Evolutionary conservation across 2,888 invertebrate genomes (phyloP).

Genomic region (Andrena bucephala): DNA sequence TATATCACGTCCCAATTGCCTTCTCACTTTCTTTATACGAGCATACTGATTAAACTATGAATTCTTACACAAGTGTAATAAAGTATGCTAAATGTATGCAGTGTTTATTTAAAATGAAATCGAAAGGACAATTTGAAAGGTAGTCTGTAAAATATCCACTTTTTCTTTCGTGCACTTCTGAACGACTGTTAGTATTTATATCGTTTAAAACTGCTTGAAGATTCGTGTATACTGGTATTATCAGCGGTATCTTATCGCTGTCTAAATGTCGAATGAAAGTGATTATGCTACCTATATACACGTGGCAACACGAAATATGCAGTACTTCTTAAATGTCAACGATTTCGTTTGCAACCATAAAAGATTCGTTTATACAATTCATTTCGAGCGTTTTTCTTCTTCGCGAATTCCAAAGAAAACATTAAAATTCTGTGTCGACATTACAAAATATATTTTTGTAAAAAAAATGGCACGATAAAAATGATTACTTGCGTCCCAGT

Average conservation of each 20-base stretch:
- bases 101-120: not conserved
- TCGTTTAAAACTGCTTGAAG: not conserved
- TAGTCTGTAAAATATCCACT: not conserved
- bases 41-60: not conserved
- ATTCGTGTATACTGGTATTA: not conserved
- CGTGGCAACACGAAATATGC: not conserved
- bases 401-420: no score
- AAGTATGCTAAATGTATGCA: not conserved
- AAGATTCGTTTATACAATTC: no score
- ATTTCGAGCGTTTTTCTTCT: no score
- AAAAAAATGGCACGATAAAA: no score
- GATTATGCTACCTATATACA: not conserved
- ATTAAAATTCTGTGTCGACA: no score
- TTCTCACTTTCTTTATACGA: not conserved
- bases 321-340: not conserved
- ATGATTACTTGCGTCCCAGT: no score
- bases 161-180: not conserved
- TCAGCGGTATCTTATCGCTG: slow-evolving; percentile 10
- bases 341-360: no score
- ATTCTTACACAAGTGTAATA: not conserved
- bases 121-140: not conserved
- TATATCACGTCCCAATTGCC: not conserved
- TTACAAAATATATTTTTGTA: no score
- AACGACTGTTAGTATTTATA: not conserved
- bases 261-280: not conserved